Evolutionary conservation across 1,140 invertebrate species (phyloP).

Genomic region (Anagrus nilaparvatae): DNA sequence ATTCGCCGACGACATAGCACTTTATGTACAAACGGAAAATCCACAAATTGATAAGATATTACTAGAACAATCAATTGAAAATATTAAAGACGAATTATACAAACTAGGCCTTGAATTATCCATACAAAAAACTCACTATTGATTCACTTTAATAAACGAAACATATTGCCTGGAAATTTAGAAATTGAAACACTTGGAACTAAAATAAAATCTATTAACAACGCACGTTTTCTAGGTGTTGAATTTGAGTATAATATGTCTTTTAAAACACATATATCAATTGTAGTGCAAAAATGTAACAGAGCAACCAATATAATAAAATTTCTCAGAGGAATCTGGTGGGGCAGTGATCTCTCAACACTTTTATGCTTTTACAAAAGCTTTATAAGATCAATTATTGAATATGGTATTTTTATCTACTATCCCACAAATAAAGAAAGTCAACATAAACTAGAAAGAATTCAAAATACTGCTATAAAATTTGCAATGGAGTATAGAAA

Average conservation of each 20-base stretch:
- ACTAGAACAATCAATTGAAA: background rate
- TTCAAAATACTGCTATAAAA: slow-evolving; percentile 8
- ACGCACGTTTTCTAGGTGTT: background rate
- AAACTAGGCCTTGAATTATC: background rate
- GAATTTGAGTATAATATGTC: background rate
- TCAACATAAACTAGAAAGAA: background rate
- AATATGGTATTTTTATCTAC: slow-evolving; percentile 9
- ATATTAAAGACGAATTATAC: background rate
- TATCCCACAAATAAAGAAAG: background rate
- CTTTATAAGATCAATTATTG: slow-evolving; percentile 5
- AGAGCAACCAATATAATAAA: too few species aligned
- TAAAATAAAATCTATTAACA: background rate
- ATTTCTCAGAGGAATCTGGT: too few species aligned
- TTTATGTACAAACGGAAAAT: background rate
- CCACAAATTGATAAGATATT: too few species aligned
- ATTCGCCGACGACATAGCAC: background rate
- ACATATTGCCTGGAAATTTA: background rate
- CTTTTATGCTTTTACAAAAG: too few species aligned
- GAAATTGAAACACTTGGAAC: background rate
- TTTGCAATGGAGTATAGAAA: background rate
- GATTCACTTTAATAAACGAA: background rate
- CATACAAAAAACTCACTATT: background rate
- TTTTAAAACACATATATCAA: background rate
- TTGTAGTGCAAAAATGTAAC: background rate
- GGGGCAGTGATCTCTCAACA: too few species aligned